Evolutionary conservation across 1,140 invertebrate genomes (phyloP).

Genomic region (Pseudomyrmex concolor): DNA sequence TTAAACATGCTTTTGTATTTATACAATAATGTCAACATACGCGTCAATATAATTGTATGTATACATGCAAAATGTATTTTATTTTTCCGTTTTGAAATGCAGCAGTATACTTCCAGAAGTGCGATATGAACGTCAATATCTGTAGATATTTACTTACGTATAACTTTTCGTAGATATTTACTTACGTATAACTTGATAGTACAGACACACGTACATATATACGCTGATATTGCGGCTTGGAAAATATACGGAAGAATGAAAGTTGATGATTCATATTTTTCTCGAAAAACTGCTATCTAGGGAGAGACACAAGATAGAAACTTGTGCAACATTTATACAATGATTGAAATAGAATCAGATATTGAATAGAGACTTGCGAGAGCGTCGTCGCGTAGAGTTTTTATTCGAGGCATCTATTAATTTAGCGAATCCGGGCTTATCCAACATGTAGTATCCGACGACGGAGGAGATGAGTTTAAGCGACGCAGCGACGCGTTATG

Average conservation of each 20-base stretch:
- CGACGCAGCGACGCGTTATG: slow-evolving; percentile 44
- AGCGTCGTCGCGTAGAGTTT: slow-evolving; percentile 31
- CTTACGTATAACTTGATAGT: not conserved
- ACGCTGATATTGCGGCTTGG: no score
- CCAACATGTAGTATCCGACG: not conserved
- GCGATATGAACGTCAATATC: not conserved
- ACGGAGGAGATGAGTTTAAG: slow-evolving; percentile 27
- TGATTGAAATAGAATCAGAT: slow-evolving; percentile 38
- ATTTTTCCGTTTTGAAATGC: not conserved
- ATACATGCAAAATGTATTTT: not conserved
- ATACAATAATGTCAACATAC: not conserved
- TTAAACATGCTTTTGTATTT: no score
- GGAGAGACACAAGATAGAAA: slow-evolving; percentile 14
- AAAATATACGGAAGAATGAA: no score
- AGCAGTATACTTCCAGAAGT: not conserved
- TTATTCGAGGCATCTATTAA: slow-evolving; percentile 41
- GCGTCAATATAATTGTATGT: not conserved
- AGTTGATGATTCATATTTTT: slow-evolving; percentile 32
- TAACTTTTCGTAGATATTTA: not conserved
- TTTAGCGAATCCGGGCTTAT: slow-evolving; percentile 49
- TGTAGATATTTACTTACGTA: slow-evolving; percentile 1
- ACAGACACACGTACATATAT: no score
- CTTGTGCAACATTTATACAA: slow-evolving; percentile 40
- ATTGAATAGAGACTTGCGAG: slow-evolving; percentile 33
- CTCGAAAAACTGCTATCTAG: slow-evolving; percentile 32